Base-by-base conservation (phyloP, 2,797 vertebrate genomes). In the Pseudocheirus occidentalis region DNA sequence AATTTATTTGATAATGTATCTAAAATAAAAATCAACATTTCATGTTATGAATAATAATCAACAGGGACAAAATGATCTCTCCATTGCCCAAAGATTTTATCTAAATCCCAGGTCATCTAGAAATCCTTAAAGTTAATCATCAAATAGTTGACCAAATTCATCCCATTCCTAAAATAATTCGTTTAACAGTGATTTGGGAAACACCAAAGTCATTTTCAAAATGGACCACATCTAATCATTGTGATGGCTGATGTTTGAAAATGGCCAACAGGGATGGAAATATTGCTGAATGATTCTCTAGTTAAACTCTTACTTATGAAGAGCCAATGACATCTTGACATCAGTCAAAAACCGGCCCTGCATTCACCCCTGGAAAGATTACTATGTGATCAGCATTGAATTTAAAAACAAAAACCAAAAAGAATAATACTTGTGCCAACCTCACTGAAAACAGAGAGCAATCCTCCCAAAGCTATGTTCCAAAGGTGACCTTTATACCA, bases 151-250 rank as follows among this genome's bases (percentile, higher is more conserved):
- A 62, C 73, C 40, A 81, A 24, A 9, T 34, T 94, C 16, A 59
- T 4, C 87, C 21, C 4, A 94, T 6, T 94, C 28, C 53, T 58
- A 29, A 2, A 95, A 21, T 93, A 54, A 21, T 93, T 55, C 91
- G 55, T 21, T 93, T 55, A 50, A 93, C 18, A 81, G 12, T 95
- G 52, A 73, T 92, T 94, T 91, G 91, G 93, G 93, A 95, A 95
- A 34, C 5, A 31, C 3, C 53, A 93, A 95, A 91, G 31, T 34
- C 89, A 93, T 92, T 94, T 94, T 7, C 29, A 95, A 92, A 92
- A 57, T 27, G 95, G 31, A 96, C 0, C 14, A 10, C 40, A 87
- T 91, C 50, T 96, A 92, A 96, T 89, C 95, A 55, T 55, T 91
- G 92, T 56, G 1, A 29, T 93, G 87, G 81, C 28, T 87, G 31